Percentiles rank a stretch among this genome's conserved stretches.
These are phyloP conservation scores for Rhincodon typus DNA, from an alignment of 2,797 vertebrate species.

Conservation along the genomic window DNA sequence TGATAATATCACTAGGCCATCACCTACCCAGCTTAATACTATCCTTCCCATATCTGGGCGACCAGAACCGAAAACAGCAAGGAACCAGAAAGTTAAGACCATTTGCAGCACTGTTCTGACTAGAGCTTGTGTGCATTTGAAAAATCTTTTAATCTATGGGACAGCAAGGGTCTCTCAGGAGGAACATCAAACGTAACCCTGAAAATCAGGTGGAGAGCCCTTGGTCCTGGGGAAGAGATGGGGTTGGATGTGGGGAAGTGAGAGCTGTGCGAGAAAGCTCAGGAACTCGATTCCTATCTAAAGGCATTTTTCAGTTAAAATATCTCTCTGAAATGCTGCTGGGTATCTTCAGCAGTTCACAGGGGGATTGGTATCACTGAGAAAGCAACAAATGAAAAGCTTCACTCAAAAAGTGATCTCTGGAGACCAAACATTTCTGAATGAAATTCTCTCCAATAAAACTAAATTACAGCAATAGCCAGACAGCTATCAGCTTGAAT, in stretches of 20 bases:
- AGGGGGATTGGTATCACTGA: neutral
- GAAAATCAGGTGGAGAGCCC: neutral
- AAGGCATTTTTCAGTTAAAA: neutral
- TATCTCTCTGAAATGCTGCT: neutral
- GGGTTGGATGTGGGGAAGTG: too few species aligned
- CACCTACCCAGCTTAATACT: too few species aligned
- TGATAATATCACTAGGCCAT: too few species aligned
- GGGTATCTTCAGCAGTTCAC: neutral
- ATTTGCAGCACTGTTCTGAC: neutral
- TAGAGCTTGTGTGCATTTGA: neutral
- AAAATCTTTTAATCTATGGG: neutral
- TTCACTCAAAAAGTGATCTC: slow-evolving; percentile 1
- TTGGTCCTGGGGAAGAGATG: too few species aligned
- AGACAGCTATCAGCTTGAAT: neutral
- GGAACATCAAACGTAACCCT: neutral
- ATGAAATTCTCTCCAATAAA: slow-evolving; percentile 1
- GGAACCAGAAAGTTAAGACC: too few species aligned
- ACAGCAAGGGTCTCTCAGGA: neutral
- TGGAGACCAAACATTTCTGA: neutral
- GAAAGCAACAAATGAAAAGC: neutral
- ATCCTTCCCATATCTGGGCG: too few species aligned
- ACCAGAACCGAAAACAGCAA: too few species aligned
- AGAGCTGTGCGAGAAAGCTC: too few species aligned
- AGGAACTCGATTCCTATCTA: neutral
- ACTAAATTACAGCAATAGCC: neutral